Evolutionary conservation across 2,113 vertebrate genomes (phyloP).

Genomic region (Paratilapia polleni): DNA sequence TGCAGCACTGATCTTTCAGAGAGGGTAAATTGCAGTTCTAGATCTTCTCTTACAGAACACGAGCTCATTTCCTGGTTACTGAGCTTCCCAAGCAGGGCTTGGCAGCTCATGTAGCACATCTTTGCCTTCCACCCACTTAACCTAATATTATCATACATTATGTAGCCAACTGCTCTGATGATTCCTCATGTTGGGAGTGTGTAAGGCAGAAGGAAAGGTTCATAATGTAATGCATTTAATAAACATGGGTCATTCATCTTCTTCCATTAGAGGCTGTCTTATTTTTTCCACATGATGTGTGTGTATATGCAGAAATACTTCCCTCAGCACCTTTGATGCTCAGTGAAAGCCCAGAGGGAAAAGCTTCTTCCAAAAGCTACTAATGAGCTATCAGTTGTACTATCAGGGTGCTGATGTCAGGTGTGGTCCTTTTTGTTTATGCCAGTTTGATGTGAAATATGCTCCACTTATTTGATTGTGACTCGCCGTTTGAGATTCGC

Average conservation of each 20-base stretch:
- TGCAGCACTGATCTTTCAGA: background rate
- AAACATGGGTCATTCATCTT: background rate
- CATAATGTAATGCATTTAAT: background rate
- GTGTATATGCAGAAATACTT: background rate
- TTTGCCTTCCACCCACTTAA: conserved; percentile 49
- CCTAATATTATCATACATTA: conserved; percentile 69
- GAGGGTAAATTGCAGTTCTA: conserved; percentile 1
- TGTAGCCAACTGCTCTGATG: conserved; percentile 28
- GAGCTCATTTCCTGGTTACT: conserved; percentile 65
- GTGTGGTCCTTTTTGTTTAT: conserved; percentile 24
- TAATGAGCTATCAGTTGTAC: background rate
- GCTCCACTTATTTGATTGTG: background rate
- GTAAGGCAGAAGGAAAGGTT: background rate
- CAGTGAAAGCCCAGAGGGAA: background rate
- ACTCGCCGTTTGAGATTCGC: conserved; percentile 6
- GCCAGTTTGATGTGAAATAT: conserved; percentile 32
- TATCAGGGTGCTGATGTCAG: conserved; percentile 13
- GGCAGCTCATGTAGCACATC: conserved; percentile 46
- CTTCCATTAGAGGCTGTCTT: background rate
- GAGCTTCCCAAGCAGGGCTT: conserved; percentile 31
- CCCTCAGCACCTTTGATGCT: background rate
- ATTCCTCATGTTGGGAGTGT: conserved; percentile 10
- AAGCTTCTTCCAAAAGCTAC: background rate
- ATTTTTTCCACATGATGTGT: background rate
- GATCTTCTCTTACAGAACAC: conserved; percentile 13